Evolutionary conservation across 2,113 vertebrate genomes (phyloP).

Genomic region (Lampris incognitus): DNA sequence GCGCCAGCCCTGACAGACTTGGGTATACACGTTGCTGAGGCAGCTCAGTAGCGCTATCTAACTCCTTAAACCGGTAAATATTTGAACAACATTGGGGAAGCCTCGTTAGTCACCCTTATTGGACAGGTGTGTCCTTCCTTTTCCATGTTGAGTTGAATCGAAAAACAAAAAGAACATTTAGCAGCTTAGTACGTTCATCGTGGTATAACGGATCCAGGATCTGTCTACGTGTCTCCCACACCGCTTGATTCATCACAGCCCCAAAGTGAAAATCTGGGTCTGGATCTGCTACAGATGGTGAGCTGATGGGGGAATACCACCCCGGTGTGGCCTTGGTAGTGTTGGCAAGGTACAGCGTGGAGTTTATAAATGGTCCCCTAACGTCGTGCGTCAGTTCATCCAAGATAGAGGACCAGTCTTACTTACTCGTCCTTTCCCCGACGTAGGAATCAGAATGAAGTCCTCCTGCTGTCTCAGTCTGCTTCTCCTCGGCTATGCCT

Average conservation of each 20-base stretch:
- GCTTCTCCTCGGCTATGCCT: constrained; percentile 27
- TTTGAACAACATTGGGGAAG: too few relatives aligned
- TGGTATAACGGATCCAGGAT: too few relatives aligned
- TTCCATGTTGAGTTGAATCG: not conserved
- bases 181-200: too few relatives aligned
- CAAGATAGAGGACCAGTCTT: not conserved
- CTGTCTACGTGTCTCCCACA: too few relatives aligned
- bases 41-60: not conserved
- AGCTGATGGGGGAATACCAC: not conserved
- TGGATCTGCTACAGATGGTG: not conserved
- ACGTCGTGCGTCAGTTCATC: not conserved
- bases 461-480: constrained; percentile 25
- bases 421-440: not conserved
- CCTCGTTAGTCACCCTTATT: too few relatives aligned
- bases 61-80: not conserved
- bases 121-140: too few relatives aligned
- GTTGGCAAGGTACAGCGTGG: not conserved
- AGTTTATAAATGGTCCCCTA: not conserved
- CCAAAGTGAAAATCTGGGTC: not conserved
- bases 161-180: not conserved
- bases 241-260: too few relatives aligned
- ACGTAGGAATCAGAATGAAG: constrained; percentile 8
- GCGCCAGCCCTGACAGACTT: too few relatives aligned
- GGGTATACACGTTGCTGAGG: too few relatives aligned
- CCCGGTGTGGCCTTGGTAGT: not conserved